Conservation (phyloP, 2,113 vertebrate species). For the Hyla sarda region DNA sequence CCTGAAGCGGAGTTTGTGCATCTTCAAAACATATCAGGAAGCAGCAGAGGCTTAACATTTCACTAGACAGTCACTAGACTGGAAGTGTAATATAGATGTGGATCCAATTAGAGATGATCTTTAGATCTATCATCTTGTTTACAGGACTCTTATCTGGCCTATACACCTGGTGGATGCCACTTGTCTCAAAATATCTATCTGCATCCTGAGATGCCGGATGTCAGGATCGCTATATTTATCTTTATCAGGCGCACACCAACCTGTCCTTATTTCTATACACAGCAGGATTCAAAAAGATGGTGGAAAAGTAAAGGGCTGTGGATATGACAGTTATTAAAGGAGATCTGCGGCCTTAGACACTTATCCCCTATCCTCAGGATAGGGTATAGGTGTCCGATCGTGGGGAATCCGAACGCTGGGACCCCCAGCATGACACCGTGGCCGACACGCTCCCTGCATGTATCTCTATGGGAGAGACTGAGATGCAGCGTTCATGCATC, state of each 20-base stretch:
- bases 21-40: neutral
- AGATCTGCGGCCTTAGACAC: too few species aligned
- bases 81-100: neutral
- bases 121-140: constrained; percentile 13
- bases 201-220: neutral
- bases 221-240: neutral
- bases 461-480: too few species aligned
- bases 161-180: neutral
- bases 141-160: neutral
- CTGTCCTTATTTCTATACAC: neutral
- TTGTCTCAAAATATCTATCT: neutral
- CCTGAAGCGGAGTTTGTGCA: neutral
- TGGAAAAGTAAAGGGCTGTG: too few species aligned
- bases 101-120: constrained; percentile 15
- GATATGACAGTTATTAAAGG: too few species aligned
- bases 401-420: too few species aligned
- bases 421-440: too few species aligned
- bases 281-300: too few species aligned
- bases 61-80: neutral
- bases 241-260: neutral
- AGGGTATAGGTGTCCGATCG: too few species aligned
- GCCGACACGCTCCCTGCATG: too few species aligned
- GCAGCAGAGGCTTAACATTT: neutral
- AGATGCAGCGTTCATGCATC: too few species aligned
- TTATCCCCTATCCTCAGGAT: too few species aligned